Base-by-base conservation (phyloP, 2,113 vertebrate genomes). In the Thryonomys swinderianus region DNA sequence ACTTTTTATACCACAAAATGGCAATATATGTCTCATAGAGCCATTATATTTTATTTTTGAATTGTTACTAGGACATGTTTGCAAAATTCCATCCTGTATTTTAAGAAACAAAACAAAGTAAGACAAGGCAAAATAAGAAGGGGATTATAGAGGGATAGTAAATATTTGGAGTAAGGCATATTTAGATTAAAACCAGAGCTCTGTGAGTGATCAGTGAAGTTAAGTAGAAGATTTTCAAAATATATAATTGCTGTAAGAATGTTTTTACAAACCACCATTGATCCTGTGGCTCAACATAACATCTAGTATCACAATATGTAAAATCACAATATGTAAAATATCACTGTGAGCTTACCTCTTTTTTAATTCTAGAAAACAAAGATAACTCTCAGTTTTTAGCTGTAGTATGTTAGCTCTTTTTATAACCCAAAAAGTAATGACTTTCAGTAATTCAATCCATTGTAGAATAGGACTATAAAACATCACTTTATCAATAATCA, bases 291-390 rank as follows among this genome's bases (percentile, higher is more conserved):
- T 66, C 67, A 80, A 67, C 27, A 7, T 71, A 69, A 81, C 18
- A 91, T 9, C 9, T 57, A 71, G 66, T 85, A n/a, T 5, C 67
- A 32, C 37, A 66, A 67, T n/a, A n/a, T n/a, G n/a, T n/a, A n/a
- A n/a, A 81, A 64, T 53, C 13, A 53, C 61, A 95, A 34, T 34
- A 57, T 57, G 13, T 6, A 92, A 90, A 93, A 76, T 71, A 16
- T 71, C 57, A 83, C 48, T 90, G 17, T 57, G 25, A 1, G 80
- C 30, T 62, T 2, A 57, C 40, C 16, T 71, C 11, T 20, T 23
- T 55, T 74, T 96, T 82, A 48, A n/a, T 90, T 81, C 94, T 25
- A 61, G 51, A 79, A 67, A 79, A 59, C 25, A 87, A 85, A 87
- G 45, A 88, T 42, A 74, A n/a, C 16, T 62, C 8, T 48, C n/a